phyloP scores from a whole-genome alignment of 2,113 vertebrate species.

The Pelecanus crispus region DNA sequence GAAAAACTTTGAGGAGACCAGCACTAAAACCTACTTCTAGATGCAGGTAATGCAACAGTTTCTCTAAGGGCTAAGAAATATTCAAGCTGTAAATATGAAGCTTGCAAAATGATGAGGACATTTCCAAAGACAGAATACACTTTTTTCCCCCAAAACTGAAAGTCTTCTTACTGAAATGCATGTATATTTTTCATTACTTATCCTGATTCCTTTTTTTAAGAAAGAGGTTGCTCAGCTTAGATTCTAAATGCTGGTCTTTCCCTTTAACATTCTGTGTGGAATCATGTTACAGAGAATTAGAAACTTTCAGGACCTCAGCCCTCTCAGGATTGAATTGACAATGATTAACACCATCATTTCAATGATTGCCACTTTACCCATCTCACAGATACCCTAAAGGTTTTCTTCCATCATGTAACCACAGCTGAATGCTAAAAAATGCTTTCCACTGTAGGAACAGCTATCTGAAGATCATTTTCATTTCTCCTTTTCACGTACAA shows the following conservation, averaged over 20 bases:
- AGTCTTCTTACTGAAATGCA: background rate
- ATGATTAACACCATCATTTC: background rate
- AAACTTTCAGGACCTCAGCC: constrained; percentile 9
- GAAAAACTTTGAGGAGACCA: background rate
- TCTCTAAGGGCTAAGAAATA: background rate
- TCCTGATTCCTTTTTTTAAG: background rate
- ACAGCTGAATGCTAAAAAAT: background rate
- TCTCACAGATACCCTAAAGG: background rate
- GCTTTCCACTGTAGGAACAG: background rate
- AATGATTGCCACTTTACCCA: background rate
- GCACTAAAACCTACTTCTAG: background rate
- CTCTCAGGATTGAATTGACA: background rate
- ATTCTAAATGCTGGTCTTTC: background rate
- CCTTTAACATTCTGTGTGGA: background rate
- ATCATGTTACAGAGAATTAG: constrained; percentile 6
- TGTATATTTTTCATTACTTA: background rate
- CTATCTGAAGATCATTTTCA: background rate
- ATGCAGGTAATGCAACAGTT: background rate
- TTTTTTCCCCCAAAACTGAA: background rate
- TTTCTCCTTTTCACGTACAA: constrained; percentile 6
- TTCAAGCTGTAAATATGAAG: background rate
- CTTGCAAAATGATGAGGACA: background rate
- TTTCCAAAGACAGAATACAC: background rate
- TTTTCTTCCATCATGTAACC: background rate
- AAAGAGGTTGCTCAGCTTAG: background rate